Evolutionary conservation across 2,113 vertebrate species (phyloP), one percentile per base, ranked within the genome.

Genomic region (Cathartes aura): DNA sequence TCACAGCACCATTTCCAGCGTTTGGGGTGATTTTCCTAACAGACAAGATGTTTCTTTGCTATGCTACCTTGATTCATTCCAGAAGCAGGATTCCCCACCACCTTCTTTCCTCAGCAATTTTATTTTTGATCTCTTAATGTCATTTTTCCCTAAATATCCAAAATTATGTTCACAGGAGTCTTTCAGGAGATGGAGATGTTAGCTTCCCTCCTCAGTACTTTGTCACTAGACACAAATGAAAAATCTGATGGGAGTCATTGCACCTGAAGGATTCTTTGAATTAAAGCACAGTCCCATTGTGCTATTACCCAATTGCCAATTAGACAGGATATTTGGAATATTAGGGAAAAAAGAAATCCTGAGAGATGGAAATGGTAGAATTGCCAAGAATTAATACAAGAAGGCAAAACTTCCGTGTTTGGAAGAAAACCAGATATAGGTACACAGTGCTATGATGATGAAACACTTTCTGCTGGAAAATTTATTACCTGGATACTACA

Each of bases 241-340:
- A 89, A 70, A 30, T 36, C 15, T 60, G 12, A 68, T 79, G 13
- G 27, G 10, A 78, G 9, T 70, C n/a, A 84, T 48, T 70, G 19
- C 15, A 84, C 23, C 26, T 48, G 50, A 88, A 85, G 50, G 32
- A 66, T 62, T 70, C 34, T 63, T 89, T 74, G 73, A 92, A 80
- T 43, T 60, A 74, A 87, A 93, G 5, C 29, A 70, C 9, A 50
- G 14, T 59, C 42, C 26, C 36, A 30, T 48, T 78, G 42, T 38
- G 29, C 8, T 82, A 15, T 26, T 93, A 55, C 26, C 21, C 0
- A 0, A n/a, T 63, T 4, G 2, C 5, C 3, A 16, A 4, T 60
- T 38, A 86, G 30, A 24, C 0, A 1, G 6, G 6, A 34, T 67
- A 67, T 23, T n/a, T 67, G 36, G 21, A 90, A 47, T 85, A 72